These are phyloP conservation scores for Petrosia ficiformis DNA, from an alignment of 37 sponge, comb jelly and placozoan species.

Conservation along the genomic window DNA sequence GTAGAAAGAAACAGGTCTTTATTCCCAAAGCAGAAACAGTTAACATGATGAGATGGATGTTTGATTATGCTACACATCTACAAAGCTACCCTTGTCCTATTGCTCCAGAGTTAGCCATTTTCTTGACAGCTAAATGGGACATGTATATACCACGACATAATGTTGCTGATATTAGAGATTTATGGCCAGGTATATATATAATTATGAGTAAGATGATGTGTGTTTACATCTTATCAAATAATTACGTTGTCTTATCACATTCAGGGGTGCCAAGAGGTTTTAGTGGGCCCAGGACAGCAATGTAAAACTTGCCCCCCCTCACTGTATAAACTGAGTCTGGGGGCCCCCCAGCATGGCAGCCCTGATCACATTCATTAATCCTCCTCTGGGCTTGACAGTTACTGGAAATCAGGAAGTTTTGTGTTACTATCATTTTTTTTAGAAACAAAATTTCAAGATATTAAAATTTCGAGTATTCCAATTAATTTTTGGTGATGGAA, in stretches of 20 bases:
- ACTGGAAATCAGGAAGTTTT: too few species aligned
- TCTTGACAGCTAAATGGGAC: slow-evolving; percentile 68
- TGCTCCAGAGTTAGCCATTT: slow-evolving; percentile 19
- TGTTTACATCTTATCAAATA: background rate
- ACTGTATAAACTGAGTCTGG: slow-evolving; percentile 1
- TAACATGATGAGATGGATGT: slow-evolving; percentile 23
- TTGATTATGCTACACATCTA: slow-evolving; percentile 70
- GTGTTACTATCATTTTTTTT: too few species aligned
- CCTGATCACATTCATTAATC: too few species aligned
- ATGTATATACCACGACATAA: slow-evolving; percentile 63
- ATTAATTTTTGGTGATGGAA: too few species aligned
- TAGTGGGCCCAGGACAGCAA: too few species aligned
- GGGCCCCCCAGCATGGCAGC: background rate
- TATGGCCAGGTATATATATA: slow-evolving; percentile 73
- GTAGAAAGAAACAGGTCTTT: background rate
- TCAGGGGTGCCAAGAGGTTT: too few species aligned
- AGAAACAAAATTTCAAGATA: too few species aligned
- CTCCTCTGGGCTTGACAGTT: too few species aligned
- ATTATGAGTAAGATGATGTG: too few species aligned
- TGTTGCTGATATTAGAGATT: slow-evolving; percentile 28
- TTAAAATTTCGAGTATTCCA: too few species aligned
- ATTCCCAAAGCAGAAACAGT: slow-evolving; percentile 11
- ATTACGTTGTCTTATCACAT: background rate
- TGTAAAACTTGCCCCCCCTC: too few species aligned
- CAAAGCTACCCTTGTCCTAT: slow-evolving; percentile 45